Percentiles rank a stretch among this genome's conserved stretches.
phyloP scores from a whole-genome alignment of 1,140 invertebrate species.

The Drosophila paulistorum region DNA sequence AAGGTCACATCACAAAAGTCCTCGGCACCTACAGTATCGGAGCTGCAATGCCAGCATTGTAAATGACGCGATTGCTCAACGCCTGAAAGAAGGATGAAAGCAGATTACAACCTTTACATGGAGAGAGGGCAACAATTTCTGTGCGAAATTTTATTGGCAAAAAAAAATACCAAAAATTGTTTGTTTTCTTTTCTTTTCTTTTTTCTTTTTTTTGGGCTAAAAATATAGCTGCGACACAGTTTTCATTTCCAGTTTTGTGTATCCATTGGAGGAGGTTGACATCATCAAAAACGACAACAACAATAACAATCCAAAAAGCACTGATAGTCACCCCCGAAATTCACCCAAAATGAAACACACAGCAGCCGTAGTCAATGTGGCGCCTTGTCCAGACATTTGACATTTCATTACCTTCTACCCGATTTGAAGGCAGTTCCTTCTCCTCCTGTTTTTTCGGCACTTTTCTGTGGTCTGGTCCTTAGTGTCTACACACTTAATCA shows the following conservation, averaged over 20 bases:
- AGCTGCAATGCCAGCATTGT: constrained; percentile 81
- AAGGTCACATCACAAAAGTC: constrained; percentile 75
- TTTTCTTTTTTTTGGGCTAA: constrained; percentile 1
- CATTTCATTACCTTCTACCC: constrained; percentile 65
- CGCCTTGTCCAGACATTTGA: constrained; percentile 37
- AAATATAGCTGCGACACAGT: constrained; percentile 41
- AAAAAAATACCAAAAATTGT: constrained; percentile 19
- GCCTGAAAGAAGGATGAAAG: constrained; percentile 28
- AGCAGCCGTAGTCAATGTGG: constrained; percentile 48
- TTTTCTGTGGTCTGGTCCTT: not conserved
- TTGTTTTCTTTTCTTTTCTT: not conserved
- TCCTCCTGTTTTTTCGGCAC: too few species aligned
- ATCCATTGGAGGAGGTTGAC: constrained; percentile 45
- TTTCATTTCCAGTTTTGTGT: constrained; percentile 24
- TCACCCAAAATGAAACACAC: constrained; percentile 17
- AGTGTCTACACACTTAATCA: not conserved
- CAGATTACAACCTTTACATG: constrained; percentile 31
- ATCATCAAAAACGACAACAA: constrained; percentile 44
- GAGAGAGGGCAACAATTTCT: constrained; percentile 16
- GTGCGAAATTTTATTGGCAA: not conserved
- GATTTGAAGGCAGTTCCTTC: not conserved
- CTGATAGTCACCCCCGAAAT: constrained; percentile 7
- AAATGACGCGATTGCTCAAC: constrained; percentile 52
- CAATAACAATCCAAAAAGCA: not conserved
- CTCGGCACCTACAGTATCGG: constrained; percentile 71